Evolutionary conservation across 2,113 vertebrate genomes (phyloP).

Genomic region (Perccottus glenii): DNA sequence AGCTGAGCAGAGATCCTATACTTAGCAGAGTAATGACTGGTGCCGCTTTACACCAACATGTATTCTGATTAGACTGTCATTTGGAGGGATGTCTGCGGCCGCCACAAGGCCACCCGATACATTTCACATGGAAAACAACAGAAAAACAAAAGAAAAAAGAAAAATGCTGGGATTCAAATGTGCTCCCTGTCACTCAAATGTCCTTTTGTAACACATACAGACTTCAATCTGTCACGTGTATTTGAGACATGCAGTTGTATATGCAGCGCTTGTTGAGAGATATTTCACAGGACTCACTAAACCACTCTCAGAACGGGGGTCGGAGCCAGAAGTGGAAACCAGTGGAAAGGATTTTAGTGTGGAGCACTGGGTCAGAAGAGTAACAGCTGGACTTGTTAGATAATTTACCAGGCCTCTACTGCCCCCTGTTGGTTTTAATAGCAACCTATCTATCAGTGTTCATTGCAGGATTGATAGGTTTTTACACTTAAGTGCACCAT

Average conservation of each 20-base stretch:
- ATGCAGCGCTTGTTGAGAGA: slow-evolving; percentile 64
- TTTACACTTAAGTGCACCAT: no score
- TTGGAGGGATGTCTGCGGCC: slow-evolving; percentile 65
- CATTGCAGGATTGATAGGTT: neutral
- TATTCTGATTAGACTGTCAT: slow-evolving; percentile 79
- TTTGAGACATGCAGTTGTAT: slow-evolving; percentile 42
- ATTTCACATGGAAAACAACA: slow-evolving; percentile 66
- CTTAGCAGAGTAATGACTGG: slow-evolving; percentile 77
- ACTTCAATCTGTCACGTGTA: slow-evolving; percentile 47
- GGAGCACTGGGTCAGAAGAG: slow-evolving; percentile 13
- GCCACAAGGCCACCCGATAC: slow-evolving; percentile 56
- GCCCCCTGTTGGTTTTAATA: slow-evolving; percentile 67
- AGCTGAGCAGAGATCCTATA: slow-evolving; percentile 65
- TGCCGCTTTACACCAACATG: slow-evolving; percentile 68
- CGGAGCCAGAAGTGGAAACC: neutral
- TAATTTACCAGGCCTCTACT: slow-evolving; percentile 64
- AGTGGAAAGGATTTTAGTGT: slow-evolving; percentile 14
- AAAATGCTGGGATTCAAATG: slow-evolving; percentile 15
- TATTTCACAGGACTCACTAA: slow-evolving; percentile 48
- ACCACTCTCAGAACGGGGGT: slow-evolving; percentile 3
- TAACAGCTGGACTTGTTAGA: neutral
- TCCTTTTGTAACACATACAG: slow-evolving; percentile 21
- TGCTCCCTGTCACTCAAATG: slow-evolving; percentile 24
- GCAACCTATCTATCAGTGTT: slow-evolving; percentile 2
- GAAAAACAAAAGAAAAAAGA: slow-evolving; percentile 19